Base-by-base conservation (phyloP, 2,888 invertebrate species). In the Proisotoma minuta region DNA sequence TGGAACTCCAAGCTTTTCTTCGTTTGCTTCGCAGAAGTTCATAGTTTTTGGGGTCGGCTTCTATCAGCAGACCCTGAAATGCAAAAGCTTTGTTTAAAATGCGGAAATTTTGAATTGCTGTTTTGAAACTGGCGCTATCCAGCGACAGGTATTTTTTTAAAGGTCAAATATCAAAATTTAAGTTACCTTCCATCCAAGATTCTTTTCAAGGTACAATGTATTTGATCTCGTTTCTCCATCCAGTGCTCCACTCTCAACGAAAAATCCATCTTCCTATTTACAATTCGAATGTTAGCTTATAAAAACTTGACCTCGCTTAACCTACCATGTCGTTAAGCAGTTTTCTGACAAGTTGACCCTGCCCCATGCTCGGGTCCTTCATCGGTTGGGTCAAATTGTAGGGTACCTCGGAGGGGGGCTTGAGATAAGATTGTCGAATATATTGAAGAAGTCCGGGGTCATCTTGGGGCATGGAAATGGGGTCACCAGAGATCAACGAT, bases 191-290 rank as follows among this genome's bases (percentile, higher is more conserved):
- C 78, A 78, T 5, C 74, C 75, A 3, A 75, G 64, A 12, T 74
- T 63, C 57, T 73, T 70, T 69, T 79, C 79, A 62, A 79, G 75
- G 60, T 74, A 76, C 3, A 78, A 70, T 3, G 77, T 77, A 65
- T 79, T 79, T 10, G 78, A 78, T 2, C 77, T 69, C 4, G 76
- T 76, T 70, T 78, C 78, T 2, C 79, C 79, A 67, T 78, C 77
- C 60, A 78, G 65, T 3, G 77, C 79, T 2, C 79, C 79, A 54
- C 62, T 63, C 43, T 71, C 71, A 1, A 69, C 52, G 49, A 71
- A 71, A 52, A 70, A 71, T 20, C 69, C 69, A n/a, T 63, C 57
- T 20, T 20, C 58, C 71, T 71, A 23, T 5, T 23, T 20, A 75
- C n/a, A 26, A 52, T 29, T 39, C 15, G 47, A 49, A 54, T 50